Evolutionary conservation across 2,888 invertebrate species (phyloP), one percentile per base, ranked within the genome.

Genomic region (Brachylomia viminalis): DNA sequence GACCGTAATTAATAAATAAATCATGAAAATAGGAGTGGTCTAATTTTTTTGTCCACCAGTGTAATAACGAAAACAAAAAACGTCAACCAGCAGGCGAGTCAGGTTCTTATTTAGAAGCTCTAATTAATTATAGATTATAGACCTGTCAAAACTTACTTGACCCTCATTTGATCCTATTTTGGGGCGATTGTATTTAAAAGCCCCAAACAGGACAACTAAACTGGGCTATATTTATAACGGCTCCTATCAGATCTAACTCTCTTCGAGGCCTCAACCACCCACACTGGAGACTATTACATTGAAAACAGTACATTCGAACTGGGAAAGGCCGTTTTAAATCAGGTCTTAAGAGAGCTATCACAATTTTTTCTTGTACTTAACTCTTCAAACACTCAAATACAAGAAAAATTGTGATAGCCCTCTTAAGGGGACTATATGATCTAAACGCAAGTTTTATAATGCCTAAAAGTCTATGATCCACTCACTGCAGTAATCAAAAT

Each of bases 201-300:
- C 17, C 27, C n/a, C 42, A 45, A 81, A 80, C 67, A 72, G 62
- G 84, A 83, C 80, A 72, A 49, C 2, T 33, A 8, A 59, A 54
- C 47, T 70, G 56, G 64, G 59, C 56, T 78, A 30, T 38, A 62
- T 79, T 78, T 71, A 67, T 81, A 85, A 69, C 71, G 64, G 85
- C 20, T 49, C 17, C 52, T 70, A 75, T 85, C 68, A 67, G 70
- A 68, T 85, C 59, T 42, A 62, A 74, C 79, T 82, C 65, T 80
- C 68, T 81, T 68, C 49, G 70, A 72, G 71, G 67, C 30, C 83
- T 73, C 61, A 67, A n/a, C 62, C 49, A 56, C 83, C 83, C 66
- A 84, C 83, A 59, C 62, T 30, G 15, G 11, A 79, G 38, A 58
- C 52, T 59, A 66, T 82, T 78, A 86, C 75, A 86, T 82, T 83